A percentile compares a stretch with the other conserved stretches of the same genome.
These are phyloP conservation scores for Diglossa brunneiventris DNA, from an alignment of 2,113 vertebrate species.

Conservation along the genomic window DNA sequence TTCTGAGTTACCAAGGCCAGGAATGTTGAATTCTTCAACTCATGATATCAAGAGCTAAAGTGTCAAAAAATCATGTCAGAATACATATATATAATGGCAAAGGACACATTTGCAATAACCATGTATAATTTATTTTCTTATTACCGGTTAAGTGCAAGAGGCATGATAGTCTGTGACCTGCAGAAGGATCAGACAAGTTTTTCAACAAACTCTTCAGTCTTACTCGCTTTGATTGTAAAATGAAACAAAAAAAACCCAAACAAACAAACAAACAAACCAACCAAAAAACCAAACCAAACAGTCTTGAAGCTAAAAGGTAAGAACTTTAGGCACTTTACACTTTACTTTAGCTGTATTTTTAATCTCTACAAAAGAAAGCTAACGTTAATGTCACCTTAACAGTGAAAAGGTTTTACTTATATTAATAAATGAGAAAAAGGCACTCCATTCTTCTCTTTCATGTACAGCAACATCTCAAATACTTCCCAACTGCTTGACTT, in stretches of 20 bases:
- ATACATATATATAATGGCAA: not conserved
- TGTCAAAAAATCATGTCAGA: not conserved
- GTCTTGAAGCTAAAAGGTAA: not conserved
- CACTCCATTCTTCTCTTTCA: not conserved
- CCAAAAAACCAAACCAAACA: accelerated
- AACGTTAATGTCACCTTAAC: not conserved
- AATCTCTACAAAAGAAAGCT: not conserved
- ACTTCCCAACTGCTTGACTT: not conserved
- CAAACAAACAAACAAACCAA: no score
- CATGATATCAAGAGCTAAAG: not conserved
- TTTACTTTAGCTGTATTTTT: not conserved
- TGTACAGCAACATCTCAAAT: not conserved
- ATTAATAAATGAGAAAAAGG: not conserved
- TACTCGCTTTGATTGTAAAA: not conserved
- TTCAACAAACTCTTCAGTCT: not conserved
- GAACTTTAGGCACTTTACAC: not conserved
- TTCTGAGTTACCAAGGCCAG: not conserved
- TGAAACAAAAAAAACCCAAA: no score
- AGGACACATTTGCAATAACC: not conserved
- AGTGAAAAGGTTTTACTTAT: not conserved
- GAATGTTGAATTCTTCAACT: not conserved
- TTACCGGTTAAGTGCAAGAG: not conserved
- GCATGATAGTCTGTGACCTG: not conserved
- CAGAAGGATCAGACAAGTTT: not conserved
- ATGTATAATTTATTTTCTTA: not conserved